Evolutionary conservation across 2,797 vertebrate genomes (phyloP).

Genomic region (Eulemur coronatus): DNA sequence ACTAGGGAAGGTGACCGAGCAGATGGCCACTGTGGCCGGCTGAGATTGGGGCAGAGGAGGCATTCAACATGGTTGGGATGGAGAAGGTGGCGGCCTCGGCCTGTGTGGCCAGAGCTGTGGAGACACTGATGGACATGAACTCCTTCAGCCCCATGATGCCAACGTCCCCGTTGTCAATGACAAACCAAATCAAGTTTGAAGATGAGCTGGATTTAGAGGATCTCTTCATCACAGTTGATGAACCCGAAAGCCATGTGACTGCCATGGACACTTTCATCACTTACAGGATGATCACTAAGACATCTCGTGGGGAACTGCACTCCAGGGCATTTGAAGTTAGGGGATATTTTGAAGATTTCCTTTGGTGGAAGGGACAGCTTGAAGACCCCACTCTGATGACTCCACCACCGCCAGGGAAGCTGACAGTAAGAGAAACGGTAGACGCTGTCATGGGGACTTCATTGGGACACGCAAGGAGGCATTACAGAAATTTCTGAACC

Average conservation of each 20-base stretch:
- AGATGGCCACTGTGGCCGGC: neutral
- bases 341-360: constrained; percentile 96
- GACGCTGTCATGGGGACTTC: constrained; percentile 95
- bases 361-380: constrained; percentile 94
- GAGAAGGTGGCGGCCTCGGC: neutral
- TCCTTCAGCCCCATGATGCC: constrained; percentile 87
- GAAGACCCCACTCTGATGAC: constrained; percentile 96
- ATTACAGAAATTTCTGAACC: constrained; percentile 94
- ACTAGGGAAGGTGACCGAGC: neutral
- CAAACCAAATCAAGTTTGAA: constrained; percentile 94
- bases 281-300: constrained; percentile 94
- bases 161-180: constrained; percentile 94
- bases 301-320: constrained; percentile 94
- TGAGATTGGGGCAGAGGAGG: neutral
- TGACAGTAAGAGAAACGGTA: constrained; percentile 97
- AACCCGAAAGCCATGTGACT: constrained; percentile 95
- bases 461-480: constrained; percentile 94
- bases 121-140: constrained; percentile 84
- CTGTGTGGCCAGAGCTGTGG: neutral
- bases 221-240: constrained; percentile 93
- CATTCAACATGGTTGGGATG: neutral
- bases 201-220: constrained; percentile 89
- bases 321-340: constrained; percentile 94
- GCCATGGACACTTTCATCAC: constrained; percentile 96
- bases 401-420: constrained; percentile 97